Evolutionary conservation across 1,140 invertebrate genomes (phyloP).

Genomic region (Halictus rubicundus): DNA sequence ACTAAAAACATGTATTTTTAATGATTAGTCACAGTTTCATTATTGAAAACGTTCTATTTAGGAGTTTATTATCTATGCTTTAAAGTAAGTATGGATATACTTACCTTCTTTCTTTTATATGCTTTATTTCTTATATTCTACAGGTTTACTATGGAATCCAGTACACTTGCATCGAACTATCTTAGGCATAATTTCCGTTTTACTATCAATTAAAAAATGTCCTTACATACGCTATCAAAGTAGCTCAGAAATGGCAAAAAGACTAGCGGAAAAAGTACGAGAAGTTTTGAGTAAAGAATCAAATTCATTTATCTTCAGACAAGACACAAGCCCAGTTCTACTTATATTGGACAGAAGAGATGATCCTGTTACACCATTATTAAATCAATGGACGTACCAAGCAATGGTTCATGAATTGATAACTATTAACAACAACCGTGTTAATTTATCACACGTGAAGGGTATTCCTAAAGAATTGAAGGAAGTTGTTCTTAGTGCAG

Average conservation of each 20-base stretch:
- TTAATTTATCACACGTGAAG: slow-evolving; percentile 91
- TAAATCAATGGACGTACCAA: slow-evolving; percentile 99
- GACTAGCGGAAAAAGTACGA: slow-evolving; percentile 91
- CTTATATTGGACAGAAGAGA: slow-evolving; percentile 94
- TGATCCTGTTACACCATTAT: slow-evolving; percentile 96
- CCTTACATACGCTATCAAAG: slow-evolving; percentile 96
- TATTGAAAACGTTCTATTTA: too few species aligned
- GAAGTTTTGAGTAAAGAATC: slow-evolving; percentile 94
- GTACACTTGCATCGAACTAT: slow-evolving; percentile 87
- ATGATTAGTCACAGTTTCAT: too few species aligned
- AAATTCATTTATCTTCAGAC: slow-evolving; percentile 91
- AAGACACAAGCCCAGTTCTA: slow-evolving; percentile 88
- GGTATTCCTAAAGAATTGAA: slow-evolving; percentile 93
- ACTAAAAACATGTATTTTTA: too few species aligned
- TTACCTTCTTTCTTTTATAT: neutral
- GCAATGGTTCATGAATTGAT: slow-evolving; percentile 99
- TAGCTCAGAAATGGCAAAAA: slow-evolving; percentile 91
- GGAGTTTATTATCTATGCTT: too few species aligned
- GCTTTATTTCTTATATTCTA: slow-evolving; percentile 3
- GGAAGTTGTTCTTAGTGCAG: slow-evolving; percentile 95
- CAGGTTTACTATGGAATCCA: slow-evolving; percentile 88
- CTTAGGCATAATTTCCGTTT: slow-evolving; percentile 91
- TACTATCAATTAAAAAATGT: slow-evolving; percentile 95
- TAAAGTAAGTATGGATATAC: too few species aligned
- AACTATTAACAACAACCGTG: slow-evolving; percentile 96